Conservation (phyloP, 2,797 vertebrate genomes). For the Arnoldichthys spilopterus region DNA sequence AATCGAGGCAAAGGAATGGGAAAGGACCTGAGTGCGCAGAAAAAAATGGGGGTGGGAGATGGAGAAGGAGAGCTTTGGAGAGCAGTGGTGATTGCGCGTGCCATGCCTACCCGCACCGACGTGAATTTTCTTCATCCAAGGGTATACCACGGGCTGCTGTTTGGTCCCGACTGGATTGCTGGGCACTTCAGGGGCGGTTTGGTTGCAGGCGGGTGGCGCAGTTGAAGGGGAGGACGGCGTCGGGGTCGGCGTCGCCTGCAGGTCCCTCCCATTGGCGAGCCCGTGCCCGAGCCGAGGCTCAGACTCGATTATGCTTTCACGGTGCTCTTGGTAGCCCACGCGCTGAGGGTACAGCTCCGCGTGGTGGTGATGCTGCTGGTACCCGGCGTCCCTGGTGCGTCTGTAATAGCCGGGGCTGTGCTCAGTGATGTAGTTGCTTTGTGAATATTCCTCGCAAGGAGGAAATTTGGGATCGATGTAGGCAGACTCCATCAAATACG, state of each 20-base stretch:
- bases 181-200: constrained; percentile 81
- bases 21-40: constrained; percentile 55
- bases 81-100: constrained; percentile 10
- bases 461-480: constrained; percentile 92
- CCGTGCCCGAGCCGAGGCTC: constrained; percentile 76
- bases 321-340: constrained; percentile 82
- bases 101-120: constrained; percentile 84
- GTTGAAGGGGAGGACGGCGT: constrained; percentile 69
- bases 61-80: constrained; percentile 58
- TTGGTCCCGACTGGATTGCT: constrained; percentile 80
- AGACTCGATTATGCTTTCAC: constrained; percentile 81
- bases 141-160: constrained; percentile 85
- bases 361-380: constrained; percentile 82
- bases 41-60: constrained; percentile 34
- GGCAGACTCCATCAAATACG: constrained; percentile 91
- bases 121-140: constrained; percentile 91
- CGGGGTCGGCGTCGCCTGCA: constrained; percentile 71
- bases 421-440: constrained; percentile 89
- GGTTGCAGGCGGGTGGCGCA: constrained; percentile 72
- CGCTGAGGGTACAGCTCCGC: constrained; percentile 81
- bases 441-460: constrained; percentile 91
- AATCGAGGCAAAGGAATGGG: constrained; percentile 63
- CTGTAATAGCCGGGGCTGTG: constrained; percentile 87
- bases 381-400: constrained; percentile 83
- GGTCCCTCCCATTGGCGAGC: constrained; percentile 77